Base-by-base conservation (phyloP, 2,797 vertebrate species). In the Hyperoplus lanceolatus region DNA sequence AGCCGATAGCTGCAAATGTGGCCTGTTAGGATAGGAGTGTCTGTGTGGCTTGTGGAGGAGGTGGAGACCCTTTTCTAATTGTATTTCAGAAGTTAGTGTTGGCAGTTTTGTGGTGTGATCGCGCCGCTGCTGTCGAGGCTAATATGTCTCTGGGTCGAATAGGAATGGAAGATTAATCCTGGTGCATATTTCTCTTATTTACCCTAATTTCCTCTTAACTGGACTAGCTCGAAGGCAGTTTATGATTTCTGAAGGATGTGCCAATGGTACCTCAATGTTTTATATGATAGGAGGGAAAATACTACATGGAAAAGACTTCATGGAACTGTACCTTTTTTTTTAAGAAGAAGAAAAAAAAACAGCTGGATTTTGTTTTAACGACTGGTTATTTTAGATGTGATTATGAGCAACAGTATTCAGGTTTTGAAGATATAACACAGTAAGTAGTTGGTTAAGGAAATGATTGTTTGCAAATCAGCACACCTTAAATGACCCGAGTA, bases 91-190 rank as follows among this genome's bases (percentile, higher is more conserved):
- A 10, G 6, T 70, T 43, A 46, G n/a, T 73, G 69, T 85, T 83
- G 75, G 59, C 75, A 75, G 81, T 82, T 80, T 68, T 43, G 70
- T 83, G 64, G 49, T 64, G 62, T 8, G 69, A 46, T 43, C 41
- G 54, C 12, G 8, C 59, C 71, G 56, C 64, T 74, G 53, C 80
- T 42, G 43, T 73, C 3, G 5, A 38, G 11, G 74, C 29, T 58
- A 46, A 42, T 56, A 29, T 11, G 8, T 72, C n/a, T 9, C 1
- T 1, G 29, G 38, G 13, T 74, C 8, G 43, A 65, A 75, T 62
- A 55, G 8, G 51, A 38, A 43, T 5, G 0, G 21, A 43, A 45
- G 45, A 45, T 21, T 49, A 67, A 77, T 70, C 18, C 18, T 71
- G 50, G 41, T 53, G 18, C 51, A 66, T 36, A 13, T 77, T 71